Base-by-base conservation (phyloP, 2,113 vertebrate species). In the Sterna hirundo region DNA sequence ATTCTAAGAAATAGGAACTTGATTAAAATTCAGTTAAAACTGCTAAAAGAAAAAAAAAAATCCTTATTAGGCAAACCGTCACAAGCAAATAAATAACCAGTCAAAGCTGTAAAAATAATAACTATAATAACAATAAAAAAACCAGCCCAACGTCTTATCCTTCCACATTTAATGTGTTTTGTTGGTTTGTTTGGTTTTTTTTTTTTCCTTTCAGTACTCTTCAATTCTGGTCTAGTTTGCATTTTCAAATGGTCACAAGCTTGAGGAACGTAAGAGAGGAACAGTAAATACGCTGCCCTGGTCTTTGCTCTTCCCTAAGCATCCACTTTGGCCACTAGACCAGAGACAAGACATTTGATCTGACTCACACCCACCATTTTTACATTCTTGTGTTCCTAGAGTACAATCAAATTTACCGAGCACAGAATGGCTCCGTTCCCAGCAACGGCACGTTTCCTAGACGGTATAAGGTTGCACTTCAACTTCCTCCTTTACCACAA, bases 361-460 rank as follows among this genome's bases (percentile, higher is more conserved):
- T n/a, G 36, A 90, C 40, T 74, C 40, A 26, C 7, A 68, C 17
- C 17, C 65, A 81, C n/a, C 8, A 11, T 12, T 87, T 85, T 55
- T 42, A 79, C 4, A 20, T 19, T 55, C 42, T 30, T 47, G 12
- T 19, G 9, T 21, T 87, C 65, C 42, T 36, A 64, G 22, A 68
- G 36, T 18, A 57, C 23, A 87, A 46, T 8, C 76, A 80, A 90
- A 86, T 84, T 40, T 32, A 82, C 20, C 47, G n/a, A 89, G 61
- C 49, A 62, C 34, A 61, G 42, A 84, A 70, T 2, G 5, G 15
- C 57, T 91, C 66, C 8, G 15, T 29, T 66, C 30, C 40, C 42
- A 64, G 11, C 38, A 49, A 71, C 0, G 0, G 10, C 30, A 58
- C 1, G 5, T 38, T 76, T 52, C 65, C 80, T 54, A 46, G 11